phyloP scores from a whole-genome alignment of 2,888 invertebrate genomes.

The Neoitamus cyanurus region DNA sequence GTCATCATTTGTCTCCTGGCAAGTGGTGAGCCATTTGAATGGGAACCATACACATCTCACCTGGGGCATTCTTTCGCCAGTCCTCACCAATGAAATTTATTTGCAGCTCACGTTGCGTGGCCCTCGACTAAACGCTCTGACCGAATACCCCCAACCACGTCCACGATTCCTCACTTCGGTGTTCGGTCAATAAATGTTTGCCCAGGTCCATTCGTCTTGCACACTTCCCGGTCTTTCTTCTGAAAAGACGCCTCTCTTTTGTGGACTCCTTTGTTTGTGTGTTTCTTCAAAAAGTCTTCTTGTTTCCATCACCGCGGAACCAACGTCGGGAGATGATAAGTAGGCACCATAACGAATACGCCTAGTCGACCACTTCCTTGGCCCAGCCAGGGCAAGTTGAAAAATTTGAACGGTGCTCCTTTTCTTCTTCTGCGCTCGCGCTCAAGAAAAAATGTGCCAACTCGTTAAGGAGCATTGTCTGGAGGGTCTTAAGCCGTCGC shows the following conservation, averaged over 20 bases:
- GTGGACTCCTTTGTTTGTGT: background rate
- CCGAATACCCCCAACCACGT: slow-evolving; percentile 10
- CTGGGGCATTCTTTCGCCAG: slow-evolving; percentile 5
- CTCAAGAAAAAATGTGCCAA: slow-evolving; percentile 43
- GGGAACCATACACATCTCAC: background rate
- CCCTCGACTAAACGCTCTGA: background rate
- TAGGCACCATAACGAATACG: slow-evolving; percentile 40
- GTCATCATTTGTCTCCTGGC: slow-evolving; percentile 14
- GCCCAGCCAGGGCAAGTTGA: background rate
- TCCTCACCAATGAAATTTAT: background rate
- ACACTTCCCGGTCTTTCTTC: background rate
- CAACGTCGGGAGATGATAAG: slow-evolving; percentile 26
- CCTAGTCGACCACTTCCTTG: slow-evolving; percentile 4
- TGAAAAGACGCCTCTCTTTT: background rate
- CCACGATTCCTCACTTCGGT: background rate
- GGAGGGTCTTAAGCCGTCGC: slow-evolving; percentile 29
- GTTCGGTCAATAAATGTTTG: slow-evolving; percentile 20
- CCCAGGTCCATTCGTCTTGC: slow-evolving; percentile 23
- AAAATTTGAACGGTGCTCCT: slow-evolving; percentile 2
- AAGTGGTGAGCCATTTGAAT: background rate
- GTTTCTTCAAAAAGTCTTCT: slow-evolving; percentile 1
- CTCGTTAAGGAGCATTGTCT: slow-evolving; percentile 46
- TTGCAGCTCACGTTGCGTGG: slow-evolving; percentile 22
- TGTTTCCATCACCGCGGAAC: slow-evolving; percentile 6
- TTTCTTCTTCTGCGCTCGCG: background rate